Base-by-base conservation (phyloP, 2,797 vertebrate species). In the Coranthus polyacanthus region DNA sequence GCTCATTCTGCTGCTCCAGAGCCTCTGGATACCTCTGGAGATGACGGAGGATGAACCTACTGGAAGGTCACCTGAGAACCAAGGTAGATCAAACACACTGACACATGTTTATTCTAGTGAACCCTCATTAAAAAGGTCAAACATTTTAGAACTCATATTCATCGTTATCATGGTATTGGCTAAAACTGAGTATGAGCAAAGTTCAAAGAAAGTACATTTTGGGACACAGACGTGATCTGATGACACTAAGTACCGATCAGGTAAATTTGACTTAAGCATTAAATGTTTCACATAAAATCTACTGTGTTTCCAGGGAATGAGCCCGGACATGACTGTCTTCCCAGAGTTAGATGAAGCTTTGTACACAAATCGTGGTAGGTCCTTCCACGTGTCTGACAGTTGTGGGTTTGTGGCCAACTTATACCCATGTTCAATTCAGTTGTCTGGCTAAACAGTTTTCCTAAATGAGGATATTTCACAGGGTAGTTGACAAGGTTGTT, bases 1-100 rank as follows among this genome's bases (percentile, higher is more conserved):
- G 49, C 17, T 89, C 61, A 90, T 87, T 16, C 70, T 93, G 56
- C 78, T 93, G 68, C 86, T 93, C 0, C 92, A 93, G 86, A 88
- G 82, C 60, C 79, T 92, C 32, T 90, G 85, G 91, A 67, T 91
- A 42, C 92, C 90, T 0, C 52, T 60, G 2, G 91, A 90, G 58
- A 68, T 66, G n/a, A 55, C 74, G 41, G 49, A 18, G 12, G 75
- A 85, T 12, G 78, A 86, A 62, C 62, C 76, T 22, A 58, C 73
- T 12, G 89, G 86, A 26, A 86, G 73, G 64, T 85, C 85, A 43
- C 86, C 88, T 1, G 82, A 89, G 12, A 85, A 87, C 36, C 82
- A 83, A 42, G 84, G 91, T 92, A 79, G 83, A 18, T 26, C 12
- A 53, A 22, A 38, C 20, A 46, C 26, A 15, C 3, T 13, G 5